These are phyloP conservation scores for Therioaphis trifolii DNA, from an alignment of 2,888 invertebrate genomes.

Conservation along the genomic window DNA sequence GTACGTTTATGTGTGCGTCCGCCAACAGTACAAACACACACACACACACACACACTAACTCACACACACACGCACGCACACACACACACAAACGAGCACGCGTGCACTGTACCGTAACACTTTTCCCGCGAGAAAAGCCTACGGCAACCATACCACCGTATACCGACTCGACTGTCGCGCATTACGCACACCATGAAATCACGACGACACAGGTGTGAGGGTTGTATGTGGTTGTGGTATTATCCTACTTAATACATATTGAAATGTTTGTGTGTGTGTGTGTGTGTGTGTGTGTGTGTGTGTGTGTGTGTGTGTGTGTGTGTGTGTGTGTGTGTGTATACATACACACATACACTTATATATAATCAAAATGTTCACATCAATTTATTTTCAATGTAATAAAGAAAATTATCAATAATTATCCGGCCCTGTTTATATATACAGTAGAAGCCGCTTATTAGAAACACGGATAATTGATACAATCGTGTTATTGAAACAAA, in stretches of 20 bases:
- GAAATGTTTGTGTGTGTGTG: not conserved
- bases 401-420: no score
- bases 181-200: conserved; percentile 73
- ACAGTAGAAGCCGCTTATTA: no score
- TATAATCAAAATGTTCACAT: no score
- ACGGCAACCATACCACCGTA: conserved; percentile 14
- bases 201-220: conserved; percentile 1
- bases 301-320: no score
- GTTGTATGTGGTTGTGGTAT: no score
- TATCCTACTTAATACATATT: no score
- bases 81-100: not conserved
- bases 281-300: not conserved
- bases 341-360: no score
- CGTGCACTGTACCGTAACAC: conserved; percentile 50
- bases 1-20: not conserved
- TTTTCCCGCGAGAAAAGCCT: conserved; percentile 60
- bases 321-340: no score
- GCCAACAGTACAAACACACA: not conserved
- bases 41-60: not conserved
- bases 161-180: conserved; percentile 52
- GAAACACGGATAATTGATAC: no score
- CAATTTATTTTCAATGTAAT: no score
- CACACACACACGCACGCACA: not conserved
- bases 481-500: no score
- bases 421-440: no score